Percentiles rank a stretch among this genome's conserved stretches.
These are phyloP conservation scores for Cyprinus carpio DNA, from an alignment of 2,113 vertebrate species.

Conservation along the genomic window DNA sequence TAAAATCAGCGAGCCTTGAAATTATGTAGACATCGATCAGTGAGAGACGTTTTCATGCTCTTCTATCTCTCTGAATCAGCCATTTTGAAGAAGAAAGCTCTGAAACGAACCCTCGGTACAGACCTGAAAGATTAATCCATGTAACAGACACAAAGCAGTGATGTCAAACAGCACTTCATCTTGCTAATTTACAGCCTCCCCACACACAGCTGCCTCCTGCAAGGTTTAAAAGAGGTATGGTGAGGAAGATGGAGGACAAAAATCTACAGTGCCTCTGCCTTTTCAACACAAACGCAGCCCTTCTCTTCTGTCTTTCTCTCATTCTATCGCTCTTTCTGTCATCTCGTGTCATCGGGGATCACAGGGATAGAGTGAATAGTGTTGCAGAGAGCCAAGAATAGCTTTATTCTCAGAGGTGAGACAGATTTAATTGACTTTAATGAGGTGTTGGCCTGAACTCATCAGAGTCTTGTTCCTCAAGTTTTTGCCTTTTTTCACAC, in stretches of 20 bases:
- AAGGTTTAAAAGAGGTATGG: conserved; percentile 4
- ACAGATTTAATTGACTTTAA: conserved; percentile 42
- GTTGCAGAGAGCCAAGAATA: conserved; percentile 25
- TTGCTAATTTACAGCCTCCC: conserved; percentile 31
- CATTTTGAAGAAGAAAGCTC: conserved; percentile 17
- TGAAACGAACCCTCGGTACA: conserved; percentile 5
- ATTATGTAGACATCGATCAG: conserved; percentile 17
- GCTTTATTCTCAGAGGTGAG: conserved; percentile 38
- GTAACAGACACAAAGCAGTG: conserved; percentile 3
- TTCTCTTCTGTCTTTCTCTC: neutral
- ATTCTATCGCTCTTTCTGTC: neutral
- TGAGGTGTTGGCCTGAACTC: conserved; percentile 7
- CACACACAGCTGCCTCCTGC: conserved; percentile 9
- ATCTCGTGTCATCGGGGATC: neutral
- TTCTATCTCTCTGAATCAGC: conserved; percentile 20
- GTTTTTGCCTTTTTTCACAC: neutral
- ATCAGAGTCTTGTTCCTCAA: neutral
- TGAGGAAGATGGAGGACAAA: neutral
- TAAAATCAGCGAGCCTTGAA: conserved; percentile 22
- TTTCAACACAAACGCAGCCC: neutral
- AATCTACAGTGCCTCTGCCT: neutral
- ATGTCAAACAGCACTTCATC: conserved; percentile 38
- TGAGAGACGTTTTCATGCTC: neutral
- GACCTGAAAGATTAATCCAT: conserved; percentile 21
- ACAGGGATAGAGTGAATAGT: conserved; percentile 41